Evolutionary conservation across 2,113 vertebrate species (phyloP).

Genomic region (Pyxicephalus adspersus): DNA sequence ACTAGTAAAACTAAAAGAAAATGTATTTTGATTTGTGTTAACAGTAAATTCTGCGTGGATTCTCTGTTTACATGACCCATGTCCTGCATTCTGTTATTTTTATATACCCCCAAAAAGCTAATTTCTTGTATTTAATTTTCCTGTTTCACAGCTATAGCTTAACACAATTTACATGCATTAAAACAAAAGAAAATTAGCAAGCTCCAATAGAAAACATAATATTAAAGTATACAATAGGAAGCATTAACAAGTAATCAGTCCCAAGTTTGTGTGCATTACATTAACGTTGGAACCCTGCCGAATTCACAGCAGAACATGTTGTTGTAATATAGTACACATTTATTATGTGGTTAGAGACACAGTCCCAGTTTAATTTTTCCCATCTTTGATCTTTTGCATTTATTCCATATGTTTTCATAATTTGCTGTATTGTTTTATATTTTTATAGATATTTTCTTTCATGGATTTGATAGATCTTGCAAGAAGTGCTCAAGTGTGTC

Average conservation of each 20-base stretch:
- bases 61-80: no score
- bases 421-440: conserved; percentile 32
- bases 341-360: conserved; percentile 19
- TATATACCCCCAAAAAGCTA: no score
- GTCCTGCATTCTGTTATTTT: no score
- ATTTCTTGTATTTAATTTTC: no score
- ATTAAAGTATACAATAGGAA: neutral
- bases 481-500: conserved; percentile 67
- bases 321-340: conserved; percentile 8
- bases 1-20: no score
- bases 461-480: conserved; percentile 67
- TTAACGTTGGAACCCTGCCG: neutral
- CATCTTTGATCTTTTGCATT: conserved; percentile 40
- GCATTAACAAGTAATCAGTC: neutral
- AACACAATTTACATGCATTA: no score
- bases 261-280: neutral
- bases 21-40: no score
- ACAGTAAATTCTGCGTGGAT: no score
- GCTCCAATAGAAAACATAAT: no score
- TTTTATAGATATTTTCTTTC: conserved; percentile 66
- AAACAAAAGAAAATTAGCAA: no score
- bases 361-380: conserved; percentile 6
- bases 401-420: conserved; percentile 38
- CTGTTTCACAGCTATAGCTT: no score
- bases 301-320: conserved; percentile 4